Percentiles rank a stretch among this genome's conserved stretches.
These are phyloP conservation scores for Synanthedon myopaeformis DNA, from an alignment of 2,888 invertebrate genomes.

Conservation along the genomic window DNA sequence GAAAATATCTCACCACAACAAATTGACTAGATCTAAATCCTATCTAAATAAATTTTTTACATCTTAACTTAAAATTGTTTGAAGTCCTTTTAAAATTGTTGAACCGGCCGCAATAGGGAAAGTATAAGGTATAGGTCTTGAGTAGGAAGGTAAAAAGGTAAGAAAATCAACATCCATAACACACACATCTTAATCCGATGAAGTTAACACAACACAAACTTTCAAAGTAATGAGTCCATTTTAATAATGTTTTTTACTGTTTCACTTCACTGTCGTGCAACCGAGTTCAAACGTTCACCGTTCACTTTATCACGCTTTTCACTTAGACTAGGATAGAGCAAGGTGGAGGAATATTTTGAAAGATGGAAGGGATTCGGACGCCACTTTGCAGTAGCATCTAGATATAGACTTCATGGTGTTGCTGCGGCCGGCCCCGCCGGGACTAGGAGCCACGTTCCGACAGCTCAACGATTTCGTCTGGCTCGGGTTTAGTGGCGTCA, in stretches of 20 bases:
- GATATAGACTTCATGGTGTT: conserved; percentile 65
- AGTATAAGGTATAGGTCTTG: conserved; percentile 21
- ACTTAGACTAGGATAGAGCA: conserved; percentile 19
- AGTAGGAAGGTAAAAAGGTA: conserved; percentile 22
- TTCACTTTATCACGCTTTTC: conserved; percentile 31
- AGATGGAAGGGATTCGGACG: conserved; percentile 4
- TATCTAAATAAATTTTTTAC: conserved; percentile 50
- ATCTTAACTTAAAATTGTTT: conserved; percentile 41
- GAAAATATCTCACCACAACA: conserved; percentile 63
- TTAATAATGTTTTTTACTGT: conserved; percentile 20
- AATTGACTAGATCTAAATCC: conserved; percentile 67
- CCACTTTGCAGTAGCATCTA: conserved; percentile 25
- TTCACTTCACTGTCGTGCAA: conserved; percentile 35
- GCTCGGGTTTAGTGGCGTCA: conserved; percentile 51
- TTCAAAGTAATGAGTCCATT: conserved; percentile 14
- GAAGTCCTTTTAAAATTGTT: conserved; percentile 54
- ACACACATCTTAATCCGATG: conserved; percentile 11
- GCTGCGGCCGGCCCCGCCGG: conserved; percentile 67
- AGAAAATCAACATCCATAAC: conserved; percentile 23
- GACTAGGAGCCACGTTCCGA: conserved; percentile 62
- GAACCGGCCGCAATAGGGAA: conserved; percentile 62
- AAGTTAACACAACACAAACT: conserved; percentile 1
- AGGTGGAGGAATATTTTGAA: conserved; percentile 10
- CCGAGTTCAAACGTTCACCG: conserved; percentile 49
- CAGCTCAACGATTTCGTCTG: conserved; percentile 49